Evolutionary conservation across 2,888 invertebrate genomes (phyloP).

Genomic region (Ischnura elegans): DNA sequence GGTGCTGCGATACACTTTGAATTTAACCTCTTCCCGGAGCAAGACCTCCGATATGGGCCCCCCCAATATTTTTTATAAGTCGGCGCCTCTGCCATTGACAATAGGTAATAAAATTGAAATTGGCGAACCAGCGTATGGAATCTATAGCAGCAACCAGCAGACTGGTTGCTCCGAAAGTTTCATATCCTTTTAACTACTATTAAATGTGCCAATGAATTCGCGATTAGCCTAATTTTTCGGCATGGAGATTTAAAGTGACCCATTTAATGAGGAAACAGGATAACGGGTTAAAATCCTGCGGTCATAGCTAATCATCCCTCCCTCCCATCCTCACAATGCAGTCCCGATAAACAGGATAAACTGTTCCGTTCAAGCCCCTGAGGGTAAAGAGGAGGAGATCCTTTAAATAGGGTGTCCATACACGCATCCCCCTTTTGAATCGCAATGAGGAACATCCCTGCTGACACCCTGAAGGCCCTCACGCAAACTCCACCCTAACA

Average conservation of each 20-base stretch:
- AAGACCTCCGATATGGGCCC: too few relatives aligned
- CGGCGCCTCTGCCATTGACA: too few relatives aligned
- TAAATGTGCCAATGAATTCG: not conserved
- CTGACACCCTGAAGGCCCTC: not conserved
- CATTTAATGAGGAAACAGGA: not conserved
- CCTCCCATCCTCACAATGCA: not conserved
- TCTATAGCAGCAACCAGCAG: too few relatives aligned
- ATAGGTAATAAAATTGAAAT: too few relatives aligned
- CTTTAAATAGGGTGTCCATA: not conserved
- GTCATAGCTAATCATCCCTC: not conserved
- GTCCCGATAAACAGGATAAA: conserved; percentile 4
- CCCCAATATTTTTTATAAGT: too few relatives aligned
- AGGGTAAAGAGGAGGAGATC: not conserved
- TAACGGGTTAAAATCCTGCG: not conserved
- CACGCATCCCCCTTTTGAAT: not conserved
- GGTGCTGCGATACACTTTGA: too few relatives aligned
- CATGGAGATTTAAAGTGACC: not conserved
- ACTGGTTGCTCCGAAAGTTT: too few relatives aligned
- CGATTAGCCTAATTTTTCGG: not conserved
- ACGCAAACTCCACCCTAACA: not conserved
- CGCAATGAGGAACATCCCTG: not conserved
- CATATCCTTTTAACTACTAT: too few relatives aligned
- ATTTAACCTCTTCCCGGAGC: too few relatives aligned
- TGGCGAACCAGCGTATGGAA: too few relatives aligned
- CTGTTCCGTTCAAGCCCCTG: not conserved